A percentile compares a stretch with the other conserved stretches of the same genome.
phyloP scores from a whole-genome alignment of 1,140 invertebrate genomes.

The Delia radicum region DNA sequence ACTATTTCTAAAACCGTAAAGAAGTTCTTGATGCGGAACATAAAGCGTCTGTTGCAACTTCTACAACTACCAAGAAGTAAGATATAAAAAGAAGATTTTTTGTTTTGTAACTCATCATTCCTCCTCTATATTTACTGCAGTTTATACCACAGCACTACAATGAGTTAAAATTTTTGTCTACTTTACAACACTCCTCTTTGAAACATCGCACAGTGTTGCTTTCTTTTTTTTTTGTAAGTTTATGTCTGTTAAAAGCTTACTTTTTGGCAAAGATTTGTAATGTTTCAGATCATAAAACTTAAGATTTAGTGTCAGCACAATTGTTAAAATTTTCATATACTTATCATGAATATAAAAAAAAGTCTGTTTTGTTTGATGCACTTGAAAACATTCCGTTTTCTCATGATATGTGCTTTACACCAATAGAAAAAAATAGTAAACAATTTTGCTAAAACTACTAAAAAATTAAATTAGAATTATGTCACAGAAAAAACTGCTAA shows the following conservation, averaged over 20 bases:
- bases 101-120: background rate
- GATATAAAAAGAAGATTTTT: background rate
- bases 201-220: too few relatives aligned
- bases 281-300: slow-evolving; percentile 1
- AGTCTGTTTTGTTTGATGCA: too few relatives aligned
- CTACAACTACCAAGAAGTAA: background rate
- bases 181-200: too few relatives aligned
- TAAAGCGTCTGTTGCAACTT: background rate
- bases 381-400: too few relatives aligned
- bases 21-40: background rate
- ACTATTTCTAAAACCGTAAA: background rate
- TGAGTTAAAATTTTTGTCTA: background rate
- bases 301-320: slow-evolving; percentile 2
- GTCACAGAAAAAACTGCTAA: too few relatives aligned
- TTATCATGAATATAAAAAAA: too few relatives aligned
- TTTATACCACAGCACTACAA: background rate
- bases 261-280: background rate
- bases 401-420: too few relatives aligned
- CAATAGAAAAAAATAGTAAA: too few relatives aligned
- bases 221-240: too few relatives aligned
- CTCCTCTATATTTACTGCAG: background rate
- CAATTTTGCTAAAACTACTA: too few relatives aligned
- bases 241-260: background rate
- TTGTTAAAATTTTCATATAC: background rate
- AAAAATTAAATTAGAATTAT: too few relatives aligned